These are phyloP conservation scores for Gymnocypris eckloni DNA, from an alignment of 2,797 vertebrate species.

Conservation along the genomic window DNA sequence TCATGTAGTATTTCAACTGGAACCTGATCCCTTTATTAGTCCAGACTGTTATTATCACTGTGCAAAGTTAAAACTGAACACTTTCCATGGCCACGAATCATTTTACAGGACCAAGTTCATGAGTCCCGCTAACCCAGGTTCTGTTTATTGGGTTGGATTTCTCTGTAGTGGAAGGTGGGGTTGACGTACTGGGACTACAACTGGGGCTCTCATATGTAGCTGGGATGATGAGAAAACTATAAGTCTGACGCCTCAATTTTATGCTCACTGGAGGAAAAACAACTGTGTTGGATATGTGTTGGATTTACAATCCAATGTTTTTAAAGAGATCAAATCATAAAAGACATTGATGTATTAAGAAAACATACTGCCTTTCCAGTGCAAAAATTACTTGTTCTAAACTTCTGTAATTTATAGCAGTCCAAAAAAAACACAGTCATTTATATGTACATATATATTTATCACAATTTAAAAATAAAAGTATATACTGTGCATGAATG, in stretches of 20 bases:
- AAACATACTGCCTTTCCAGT: neutral
- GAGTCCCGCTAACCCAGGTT: neutral
- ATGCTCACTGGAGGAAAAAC: constrained; percentile 27
- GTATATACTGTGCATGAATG: neutral
- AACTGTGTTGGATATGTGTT: constrained; percentile 15
- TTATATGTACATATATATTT: neutral
- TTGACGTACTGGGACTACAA: constrained; percentile 33
- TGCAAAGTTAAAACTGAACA: constrained; percentile 24
- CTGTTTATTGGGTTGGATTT: constrained; percentile 59
- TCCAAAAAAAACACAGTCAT: no score
- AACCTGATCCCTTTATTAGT: constrained; percentile 1
- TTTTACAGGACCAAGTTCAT: constrained; percentile 22
- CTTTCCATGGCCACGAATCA: constrained; percentile 5
- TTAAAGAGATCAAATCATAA: constrained; percentile 16
- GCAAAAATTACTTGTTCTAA: neutral
- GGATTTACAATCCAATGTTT: neutral
- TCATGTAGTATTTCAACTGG: constrained; percentile 7
- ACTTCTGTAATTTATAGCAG: neutral
- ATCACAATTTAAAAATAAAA: neutral
- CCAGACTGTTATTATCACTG: constrained; percentile 51
- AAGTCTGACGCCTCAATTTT: constrained; percentile 11
- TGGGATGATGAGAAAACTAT: constrained; percentile 33
- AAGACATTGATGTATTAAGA: constrained; percentile 3
- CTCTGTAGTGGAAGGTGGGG: constrained; percentile 48
- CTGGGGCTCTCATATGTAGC: constrained; percentile 22